These are phyloP conservation scores for Wiebesia pumilae DNA, from an alignment of 1,140 invertebrate species.

Conservation along the genomic window DNA sequence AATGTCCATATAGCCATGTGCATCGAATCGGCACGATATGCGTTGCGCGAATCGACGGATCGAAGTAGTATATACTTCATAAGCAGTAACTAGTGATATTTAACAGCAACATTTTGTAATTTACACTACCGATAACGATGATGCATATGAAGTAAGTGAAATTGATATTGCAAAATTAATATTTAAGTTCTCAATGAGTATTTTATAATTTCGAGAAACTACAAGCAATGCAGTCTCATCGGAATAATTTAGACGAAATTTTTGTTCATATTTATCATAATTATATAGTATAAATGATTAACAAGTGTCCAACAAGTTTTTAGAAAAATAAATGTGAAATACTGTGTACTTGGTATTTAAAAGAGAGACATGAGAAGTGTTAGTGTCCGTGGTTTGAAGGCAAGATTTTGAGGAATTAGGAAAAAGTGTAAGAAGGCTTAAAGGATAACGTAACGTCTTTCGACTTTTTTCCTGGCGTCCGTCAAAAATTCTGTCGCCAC, in stretches of 20 bases:
- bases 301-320: not conserved
- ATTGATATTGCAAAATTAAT: no score
- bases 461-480: slow-evolving; percentile 41
- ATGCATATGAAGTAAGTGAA: no score
- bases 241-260: no score
- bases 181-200: no score
- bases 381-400: slow-evolving; percentile 7
- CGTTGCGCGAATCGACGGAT: not conserved
- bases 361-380: slow-evolving; percentile 29
- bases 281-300: no score
- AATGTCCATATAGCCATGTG: not conserved
- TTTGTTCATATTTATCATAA: no score
- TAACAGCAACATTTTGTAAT: no score
- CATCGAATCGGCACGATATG: not conserved
- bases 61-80: not conserved
- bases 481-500: slow-evolving; percentile 30
- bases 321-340: not conserved
- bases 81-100: not conserved
- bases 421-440: not conserved
- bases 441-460: not conserved
- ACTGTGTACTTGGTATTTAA: no score
- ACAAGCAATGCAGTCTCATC: no score
- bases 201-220: no score
- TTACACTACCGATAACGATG: no score
- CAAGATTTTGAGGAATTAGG: not conserved